Evolutionary conservation across 1,140 invertebrate species (phyloP).

Genomic region (Dysdera silvatica): DNA sequence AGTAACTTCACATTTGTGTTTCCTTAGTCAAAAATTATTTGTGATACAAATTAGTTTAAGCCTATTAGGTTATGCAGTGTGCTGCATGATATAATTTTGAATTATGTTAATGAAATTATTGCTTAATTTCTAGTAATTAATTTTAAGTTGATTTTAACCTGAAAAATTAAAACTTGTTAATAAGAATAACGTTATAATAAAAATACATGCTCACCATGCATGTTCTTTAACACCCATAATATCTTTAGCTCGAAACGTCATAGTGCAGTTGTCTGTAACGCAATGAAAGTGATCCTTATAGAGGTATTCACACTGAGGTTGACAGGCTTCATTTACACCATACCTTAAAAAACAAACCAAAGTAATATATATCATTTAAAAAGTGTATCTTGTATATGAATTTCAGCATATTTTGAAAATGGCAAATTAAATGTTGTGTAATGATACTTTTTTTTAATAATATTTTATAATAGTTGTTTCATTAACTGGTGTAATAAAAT

Average conservation of each 20-base stretch:
- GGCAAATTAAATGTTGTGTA: neutral
- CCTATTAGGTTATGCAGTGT: too few relatives aligned
- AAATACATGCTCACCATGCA: slow-evolving; percentile 46
- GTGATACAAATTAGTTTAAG: too few relatives aligned
- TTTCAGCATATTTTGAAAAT: neutral
- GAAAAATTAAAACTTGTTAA: slow-evolving; percentile 17
- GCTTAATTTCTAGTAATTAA: too few relatives aligned
- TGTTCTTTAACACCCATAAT: slow-evolving; percentile 65
- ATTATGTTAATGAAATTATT: too few relatives aligned
- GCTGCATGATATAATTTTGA: too few relatives aligned
- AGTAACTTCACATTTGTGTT: too few relatives aligned
- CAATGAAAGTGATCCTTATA: slow-evolving; percentile 74
- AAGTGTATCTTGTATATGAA: neutral
- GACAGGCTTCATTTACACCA: slow-evolving; percentile 51
- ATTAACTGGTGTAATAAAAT: too few relatives aligned
- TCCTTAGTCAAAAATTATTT: too few relatives aligned
- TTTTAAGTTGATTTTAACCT: too few relatives aligned
- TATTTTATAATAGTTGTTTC: too few relatives aligned
- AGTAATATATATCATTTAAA: neutral
- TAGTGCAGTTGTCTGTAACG: slow-evolving; percentile 50
- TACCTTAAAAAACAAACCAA: slow-evolving; percentile 38
- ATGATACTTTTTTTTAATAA: too few relatives aligned
- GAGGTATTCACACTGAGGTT: slow-evolving; percentile 59
- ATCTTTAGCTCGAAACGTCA: slow-evolving; percentile 60
- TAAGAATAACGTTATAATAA: neutral